A percentile compares a stretch with the other conserved stretches of the same genome.
Conservation (phyloP, 1,140 invertebrate species). For the Schlechtendalia chinensis region DNA sequence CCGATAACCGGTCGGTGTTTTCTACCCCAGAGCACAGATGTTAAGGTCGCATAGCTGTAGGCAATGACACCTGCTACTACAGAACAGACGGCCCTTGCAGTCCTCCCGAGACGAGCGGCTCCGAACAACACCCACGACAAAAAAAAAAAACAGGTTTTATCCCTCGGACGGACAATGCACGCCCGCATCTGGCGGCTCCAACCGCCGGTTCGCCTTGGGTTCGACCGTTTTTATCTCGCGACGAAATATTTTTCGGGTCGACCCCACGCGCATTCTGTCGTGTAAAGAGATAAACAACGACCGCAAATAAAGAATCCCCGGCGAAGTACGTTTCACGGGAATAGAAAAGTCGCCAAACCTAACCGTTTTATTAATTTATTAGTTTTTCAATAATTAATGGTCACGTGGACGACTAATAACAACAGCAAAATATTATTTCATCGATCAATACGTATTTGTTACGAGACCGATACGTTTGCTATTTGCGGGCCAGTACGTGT, state of each 20-base stretch:
- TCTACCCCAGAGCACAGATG: constrained; percentile 12
- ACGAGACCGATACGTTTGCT: neutral
- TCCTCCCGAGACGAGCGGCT: neutral
- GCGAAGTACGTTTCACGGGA: neutral
- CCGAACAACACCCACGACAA: constrained; percentile 32
- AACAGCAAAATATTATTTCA: constrained; percentile 7
- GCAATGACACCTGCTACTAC: constrained; percentile 36
- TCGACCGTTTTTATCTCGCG: constrained; percentile 4
- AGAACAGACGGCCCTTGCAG: constrained; percentile 17
- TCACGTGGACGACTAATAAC: too few relatives aligned
- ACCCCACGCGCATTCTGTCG: neutral
- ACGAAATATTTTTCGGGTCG: neutral
- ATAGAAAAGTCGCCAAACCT: neutral
- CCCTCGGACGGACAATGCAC: constrained; percentile 21
- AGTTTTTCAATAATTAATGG: too few relatives aligned
- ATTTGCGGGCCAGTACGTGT: too few relatives aligned
- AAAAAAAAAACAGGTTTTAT: constrained; percentile 45
- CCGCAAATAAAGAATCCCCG: neutral
- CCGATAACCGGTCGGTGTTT: constrained; percentile 32
- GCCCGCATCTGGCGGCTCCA: constrained; percentile 31
- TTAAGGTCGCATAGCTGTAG: constrained; percentile 32
- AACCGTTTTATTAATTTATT: too few relatives aligned
- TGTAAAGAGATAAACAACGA: neutral
- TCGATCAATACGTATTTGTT: constrained; percentile 19
- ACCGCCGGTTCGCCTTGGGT: neutral